Conservation (phyloP, 1,140 invertebrate genomes). For the Drosophila guanche region DNA sequence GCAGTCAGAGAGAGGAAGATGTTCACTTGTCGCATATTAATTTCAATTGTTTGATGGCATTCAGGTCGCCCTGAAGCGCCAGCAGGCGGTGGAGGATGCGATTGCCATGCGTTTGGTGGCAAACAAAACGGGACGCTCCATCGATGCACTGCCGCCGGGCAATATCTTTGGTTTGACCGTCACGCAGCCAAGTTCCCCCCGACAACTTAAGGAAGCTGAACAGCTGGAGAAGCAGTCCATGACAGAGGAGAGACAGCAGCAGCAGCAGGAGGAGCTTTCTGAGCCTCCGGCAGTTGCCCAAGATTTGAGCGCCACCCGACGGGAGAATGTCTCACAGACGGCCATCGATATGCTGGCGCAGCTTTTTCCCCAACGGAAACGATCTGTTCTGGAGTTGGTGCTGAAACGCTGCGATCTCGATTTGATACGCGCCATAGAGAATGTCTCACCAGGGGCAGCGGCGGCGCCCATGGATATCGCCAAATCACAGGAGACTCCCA, state of each 20-base stretch:
- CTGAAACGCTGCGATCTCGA: constrained; percentile 93
- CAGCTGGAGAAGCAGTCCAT: constrained; percentile 2
- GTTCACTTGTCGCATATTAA: constrained; percentile 82
- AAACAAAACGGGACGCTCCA: constrained; percentile 92
- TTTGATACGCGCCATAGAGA: constrained; percentile 87
- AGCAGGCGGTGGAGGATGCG: constrained; percentile 98
- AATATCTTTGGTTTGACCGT: constrained; percentile 94
- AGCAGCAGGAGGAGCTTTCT: constrained; percentile 1
- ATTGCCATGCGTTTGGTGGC: constrained; percentile 96
- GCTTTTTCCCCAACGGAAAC: constrained; percentile 94
- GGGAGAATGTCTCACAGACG: constrained; percentile 85
- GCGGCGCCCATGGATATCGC: constrained; percentile 5
- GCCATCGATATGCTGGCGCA: constrained; percentile 93
- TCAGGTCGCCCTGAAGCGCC: constrained; percentile 97
- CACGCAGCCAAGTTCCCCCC: constrained; percentile 86
- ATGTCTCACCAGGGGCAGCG: constrained; percentile 59
- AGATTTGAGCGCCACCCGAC: constrained; percentile 59
- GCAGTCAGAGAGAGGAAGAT: constrained; percentile 34
- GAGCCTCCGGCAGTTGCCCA: constrained; percentile 50
- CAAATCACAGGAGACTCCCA: neutral
- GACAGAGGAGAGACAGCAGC: neutral
- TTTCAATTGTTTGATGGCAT: constrained; percentile 73
- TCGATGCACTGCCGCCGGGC: constrained; percentile 93
- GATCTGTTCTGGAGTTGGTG: constrained; percentile 93
- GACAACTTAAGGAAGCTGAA: neutral